Conservation (phyloP, 2,888 invertebrate genomes). For the Idaea straminata region DNA sequence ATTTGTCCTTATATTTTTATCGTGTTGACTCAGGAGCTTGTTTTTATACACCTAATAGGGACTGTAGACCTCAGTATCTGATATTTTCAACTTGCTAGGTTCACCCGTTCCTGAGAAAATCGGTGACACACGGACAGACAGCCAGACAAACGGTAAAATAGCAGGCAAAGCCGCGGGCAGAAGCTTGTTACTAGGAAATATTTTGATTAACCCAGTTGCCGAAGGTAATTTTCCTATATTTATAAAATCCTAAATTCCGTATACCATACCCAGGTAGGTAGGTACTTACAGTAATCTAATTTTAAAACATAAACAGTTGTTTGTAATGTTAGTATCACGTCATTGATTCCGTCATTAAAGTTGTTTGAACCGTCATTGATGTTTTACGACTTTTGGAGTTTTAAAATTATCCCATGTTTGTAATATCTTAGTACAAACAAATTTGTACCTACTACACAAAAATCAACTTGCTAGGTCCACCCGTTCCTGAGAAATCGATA, state of each 20-base stretch:
- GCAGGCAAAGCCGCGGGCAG: too few relatives aligned
- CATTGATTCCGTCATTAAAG: constrained; percentile 11
- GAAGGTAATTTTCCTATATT: constrained; percentile 17
- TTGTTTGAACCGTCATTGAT: constrained; percentile 20
- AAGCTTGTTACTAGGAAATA: too few relatives aligned
- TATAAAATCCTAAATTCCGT: constrained; percentile 11
- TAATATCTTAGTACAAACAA: not conserved
- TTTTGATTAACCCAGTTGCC: constrained; percentile 5
- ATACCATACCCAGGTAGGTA: not conserved
- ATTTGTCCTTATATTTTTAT: too few relatives aligned
- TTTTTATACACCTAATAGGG: too few relatives aligned
- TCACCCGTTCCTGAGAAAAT: too few relatives aligned
- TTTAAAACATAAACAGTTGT: not conserved
- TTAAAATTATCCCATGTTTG: not conserved
- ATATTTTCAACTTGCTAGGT: too few relatives aligned
- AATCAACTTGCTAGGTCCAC: too few relatives aligned
- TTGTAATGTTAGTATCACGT: constrained; percentile 11
- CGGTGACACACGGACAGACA: too few relatives aligned
- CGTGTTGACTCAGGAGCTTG: too few relatives aligned
- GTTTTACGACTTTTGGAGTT: constrained; percentile 19
- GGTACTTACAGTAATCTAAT: not conserved
- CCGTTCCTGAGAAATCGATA: too few relatives aligned
- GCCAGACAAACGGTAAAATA: too few relatives aligned
- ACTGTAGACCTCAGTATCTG: too few relatives aligned
- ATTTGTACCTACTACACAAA: not conserved